Evolutionary conservation across 2,113 vertebrate genomes (phyloP), one percentile per base, ranked within the genome.

Genomic region (Seriola rivoliana): DNA sequence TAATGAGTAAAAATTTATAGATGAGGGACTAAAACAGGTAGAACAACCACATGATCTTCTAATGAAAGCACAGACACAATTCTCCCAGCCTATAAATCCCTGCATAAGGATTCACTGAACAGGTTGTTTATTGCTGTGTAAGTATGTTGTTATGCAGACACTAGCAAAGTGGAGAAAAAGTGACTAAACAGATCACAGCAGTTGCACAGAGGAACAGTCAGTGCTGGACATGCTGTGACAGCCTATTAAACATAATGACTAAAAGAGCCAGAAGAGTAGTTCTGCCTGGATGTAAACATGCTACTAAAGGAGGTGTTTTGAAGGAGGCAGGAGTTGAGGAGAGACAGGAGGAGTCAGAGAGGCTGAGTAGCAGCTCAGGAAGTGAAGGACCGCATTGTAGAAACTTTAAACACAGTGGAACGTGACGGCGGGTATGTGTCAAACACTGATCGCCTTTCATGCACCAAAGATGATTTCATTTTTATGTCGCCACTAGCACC

Each of bases 401-500:
- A 65, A 54, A 71, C 54, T 34, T 48, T 71, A 62, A 75, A 76
- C 76, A 38, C 5, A 36, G 34, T 5, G n/a, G 57, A 71, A 46
- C 16, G 42, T 62, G 78, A 62, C 25, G 6, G 50, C 59, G 44
- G 11, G 40, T 67, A 32, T 32, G 40, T 34, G 40, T 73, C 57
- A 63, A 38, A 77, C 71, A 77, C 58, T 25, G 80, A 85, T 74
- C 54, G 42, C 34, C 29, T 87, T 71, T 85, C 25, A 60, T 46
- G 10, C n/a, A 82, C 40, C 59, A 42, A 29, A 82, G 59, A 67
- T 71, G 48, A 88, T 81, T 90, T 91, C 86, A 75, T 81, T 88
- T 89, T 86, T 78, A 80, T 75, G 68, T n/a, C 69, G 52, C 58
- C 29, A 21, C 48, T 4, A 44, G 40, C 74, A 58, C 71, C 75